Evolutionary conservation across 2,797 vertebrate genomes (phyloP).

Genomic region (Arnoldichthys spilopterus): DNA sequence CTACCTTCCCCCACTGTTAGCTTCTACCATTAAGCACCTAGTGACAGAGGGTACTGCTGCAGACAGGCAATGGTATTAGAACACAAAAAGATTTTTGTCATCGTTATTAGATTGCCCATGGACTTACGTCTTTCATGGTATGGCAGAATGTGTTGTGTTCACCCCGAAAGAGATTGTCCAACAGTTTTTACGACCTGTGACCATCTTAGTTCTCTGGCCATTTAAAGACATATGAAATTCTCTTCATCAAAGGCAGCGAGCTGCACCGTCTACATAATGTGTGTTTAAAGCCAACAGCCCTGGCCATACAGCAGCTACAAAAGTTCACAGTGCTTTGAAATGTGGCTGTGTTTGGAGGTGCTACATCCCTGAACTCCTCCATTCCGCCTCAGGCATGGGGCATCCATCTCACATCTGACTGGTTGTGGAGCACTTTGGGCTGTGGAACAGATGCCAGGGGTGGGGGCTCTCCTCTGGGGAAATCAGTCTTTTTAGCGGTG

Average conservation of each 20-base stretch:
- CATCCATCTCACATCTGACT: slow-evolving; percentile 59
- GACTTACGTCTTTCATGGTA: slow-evolving; percentile 11
- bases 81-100: slow-evolving; percentile 22
- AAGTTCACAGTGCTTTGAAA: slow-evolving; percentile 35
- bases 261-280: not conserved
- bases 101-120: slow-evolving; percentile 29
- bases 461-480: slow-evolving; percentile 69
- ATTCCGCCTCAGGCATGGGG: slow-evolving; percentile 50
- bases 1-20: slow-evolving; percentile 41
- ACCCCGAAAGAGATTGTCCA: slow-evolving; percentile 2
- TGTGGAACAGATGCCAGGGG: slow-evolving; percentile 70
- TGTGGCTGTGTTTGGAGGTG: slow-evolving; percentile 34
- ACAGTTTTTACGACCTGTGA: not conserved
- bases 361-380: slow-evolving; percentile 15
- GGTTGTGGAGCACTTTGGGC: slow-evolving; percentile 56
- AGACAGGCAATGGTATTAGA: slow-evolving; percentile 39
- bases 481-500: slow-evolving; percentile 73
- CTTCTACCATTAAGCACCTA: slow-evolving; percentile 46
- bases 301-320: slow-evolving; percentile 9
- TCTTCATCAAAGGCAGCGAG: not conserved
- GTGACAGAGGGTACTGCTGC: slow-evolving; percentile 39
- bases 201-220: not conserved
- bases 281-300: not conserved
- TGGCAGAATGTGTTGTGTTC: slow-evolving; percentile 7
- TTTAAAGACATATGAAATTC: not conserved